Conservation (phyloP, 2,888 invertebrate species). For the Microctonus brassicae region DNA sequence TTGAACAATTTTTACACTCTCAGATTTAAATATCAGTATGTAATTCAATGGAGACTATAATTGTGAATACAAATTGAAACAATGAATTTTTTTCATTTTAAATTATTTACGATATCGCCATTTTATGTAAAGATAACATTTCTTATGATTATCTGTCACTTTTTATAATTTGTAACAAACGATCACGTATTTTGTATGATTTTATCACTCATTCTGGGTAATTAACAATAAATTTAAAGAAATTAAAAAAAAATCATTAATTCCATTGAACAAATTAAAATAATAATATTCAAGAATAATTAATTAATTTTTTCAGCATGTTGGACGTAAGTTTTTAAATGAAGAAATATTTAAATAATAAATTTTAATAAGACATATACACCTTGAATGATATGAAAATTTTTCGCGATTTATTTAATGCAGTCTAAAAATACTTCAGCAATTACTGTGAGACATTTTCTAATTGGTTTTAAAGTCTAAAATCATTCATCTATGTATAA, state of each 20-base stretch:
- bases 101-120: not conserved
- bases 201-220: slow-evolving; percentile 9
- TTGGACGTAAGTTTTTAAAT: too few relatives aligned
- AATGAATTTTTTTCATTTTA: slow-evolving; percentile 3
- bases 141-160: not conserved
- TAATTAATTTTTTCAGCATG: too few relatives aligned
- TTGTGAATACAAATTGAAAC: not conserved
- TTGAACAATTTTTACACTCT: slow-evolving; percentile 30
- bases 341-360: not conserved
- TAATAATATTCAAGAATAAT: too few relatives aligned
- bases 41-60: not conserved
- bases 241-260: too few relatives aligned
- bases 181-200: slow-evolving; percentile 9
- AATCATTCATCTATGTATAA: slow-evolving; percentile 11
- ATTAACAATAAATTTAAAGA: not conserved
- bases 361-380: not conserved
- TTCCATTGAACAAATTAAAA: too few relatives aligned
- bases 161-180: not conserved
- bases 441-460: not conserved
- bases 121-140: slow-evolving; percentile 4
- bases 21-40: not conserved
- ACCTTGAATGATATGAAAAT: slow-evolving; percentile 29
- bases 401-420: slow-evolving; percentile 21
- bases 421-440: slow-evolving; percentile 29
- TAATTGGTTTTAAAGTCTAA: slow-evolving; percentile 13